These are phyloP conservation scores for Kryptolebias marmoratus DNA, from an alignment of 2,113 vertebrate genomes.

Conservation along the genomic window DNA sequence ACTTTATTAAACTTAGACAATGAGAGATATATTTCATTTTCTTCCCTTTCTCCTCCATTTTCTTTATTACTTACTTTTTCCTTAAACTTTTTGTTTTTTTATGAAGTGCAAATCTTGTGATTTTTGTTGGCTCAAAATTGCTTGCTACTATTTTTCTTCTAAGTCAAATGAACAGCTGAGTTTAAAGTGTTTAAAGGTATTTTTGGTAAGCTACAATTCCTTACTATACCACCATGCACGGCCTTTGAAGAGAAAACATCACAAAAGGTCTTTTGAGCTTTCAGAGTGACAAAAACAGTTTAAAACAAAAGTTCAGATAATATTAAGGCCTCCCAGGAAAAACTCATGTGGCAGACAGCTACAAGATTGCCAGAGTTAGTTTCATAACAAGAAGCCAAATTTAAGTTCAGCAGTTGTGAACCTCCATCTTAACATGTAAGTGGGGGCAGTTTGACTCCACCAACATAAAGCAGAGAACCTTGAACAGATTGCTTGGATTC, in stretches of 20 bases:
- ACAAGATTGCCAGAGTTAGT: not conserved
- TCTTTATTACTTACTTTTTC: constrained; percentile 11
- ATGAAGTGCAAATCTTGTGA: constrained; percentile 1
- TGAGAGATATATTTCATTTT: constrained; percentile 22
- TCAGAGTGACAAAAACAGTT: constrained; percentile 8
- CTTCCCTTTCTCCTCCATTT: no score
- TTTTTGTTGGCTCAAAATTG: not conserved
- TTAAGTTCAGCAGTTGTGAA: not conserved
- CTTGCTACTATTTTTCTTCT: not conserved
- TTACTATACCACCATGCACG: not conserved
- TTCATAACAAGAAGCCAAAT: not conserved
- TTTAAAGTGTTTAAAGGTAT: not conserved
- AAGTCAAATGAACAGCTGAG: constrained; percentile 1
- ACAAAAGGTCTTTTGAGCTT: constrained; percentile 14
- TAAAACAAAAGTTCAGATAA: not conserved
- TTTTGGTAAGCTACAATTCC: constrained; percentile 4
- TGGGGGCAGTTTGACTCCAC: not conserved
- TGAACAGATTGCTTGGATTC: not conserved
- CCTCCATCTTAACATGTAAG: not conserved
- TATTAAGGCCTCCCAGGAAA: not conserved
- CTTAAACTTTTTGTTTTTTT: constrained; percentile 10
- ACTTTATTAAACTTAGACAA: constrained; percentile 26
- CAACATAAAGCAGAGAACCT: not conserved
- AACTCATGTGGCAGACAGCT: constrained; percentile 1
- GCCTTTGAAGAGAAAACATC: constrained; percentile 6